Base-by-base conservation (phyloP, 35 echinoderm and acorn worm genomes). In the Heliocidaris erythrogramma region DNA sequence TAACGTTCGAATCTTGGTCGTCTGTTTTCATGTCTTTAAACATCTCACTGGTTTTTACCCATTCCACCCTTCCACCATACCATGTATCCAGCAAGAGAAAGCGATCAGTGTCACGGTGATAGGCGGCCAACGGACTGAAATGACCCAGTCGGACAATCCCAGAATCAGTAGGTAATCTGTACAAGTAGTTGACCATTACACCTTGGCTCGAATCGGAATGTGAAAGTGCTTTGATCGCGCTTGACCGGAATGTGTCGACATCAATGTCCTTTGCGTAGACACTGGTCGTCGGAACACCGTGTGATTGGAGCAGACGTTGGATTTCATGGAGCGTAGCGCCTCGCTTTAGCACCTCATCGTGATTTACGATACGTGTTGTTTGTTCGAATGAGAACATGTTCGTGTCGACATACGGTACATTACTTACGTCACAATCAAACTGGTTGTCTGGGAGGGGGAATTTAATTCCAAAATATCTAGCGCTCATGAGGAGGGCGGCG, bases 121-220 rank as follows among this genome's bases (percentile, higher is more conserved):
- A 98, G 9, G 90, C 97, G 52, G 95, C 94, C 59, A 98, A 60
- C 59, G 97, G 97, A 65, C 97, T 98, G 49, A 98, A 98, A 92
- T 98, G 97, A 48, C 97, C 97, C 9, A 88, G 11, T 30, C 21
- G 30, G 59, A 49, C 13, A 27, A 96, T 49, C 9, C 10, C 85
- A 30, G 53, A 48, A 96, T 94, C 86, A 24, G 95, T 94, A 53
- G 60, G 17, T 0, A 95, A 94, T 7, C 13, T 30, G 48, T 65
- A 86, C 49, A 95, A 91, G 93, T 60, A 98, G 92, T 96, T 98
- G 10, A 94, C 96, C 85, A 98, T 94, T 35, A 98, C 92, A 5
- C 95, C 95, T 60, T 53, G n/a, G 27, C 60, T 94, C 2, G 97
- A 98, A 86, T 98, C 93, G 17, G 24, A 2, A 14, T 98, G 52